A percentile compares a stretch with the other conserved stretches of the same genome.
These are phyloP conservation scores for Mantis religiosa DNA, from an alignment of 2,888 invertebrate species.

Conservation along the genomic window DNA sequence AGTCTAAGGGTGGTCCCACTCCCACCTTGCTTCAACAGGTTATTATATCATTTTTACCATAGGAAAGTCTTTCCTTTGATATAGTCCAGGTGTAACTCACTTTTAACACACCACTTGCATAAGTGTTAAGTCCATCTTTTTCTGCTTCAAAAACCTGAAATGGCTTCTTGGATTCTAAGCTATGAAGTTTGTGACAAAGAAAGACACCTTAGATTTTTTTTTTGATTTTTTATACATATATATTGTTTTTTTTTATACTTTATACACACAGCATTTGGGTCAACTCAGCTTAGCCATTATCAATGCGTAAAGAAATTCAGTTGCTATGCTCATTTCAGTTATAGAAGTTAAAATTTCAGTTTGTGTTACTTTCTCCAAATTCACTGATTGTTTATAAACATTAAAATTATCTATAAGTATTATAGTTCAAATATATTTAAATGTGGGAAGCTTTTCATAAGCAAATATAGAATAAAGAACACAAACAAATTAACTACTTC, in stretches of 20 bases:
- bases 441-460: not conserved
- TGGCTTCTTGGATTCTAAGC: conserved; percentile 2
- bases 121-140: conserved; percentile 23
- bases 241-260: not conserved
- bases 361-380: not conserved
- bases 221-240: not conserved
- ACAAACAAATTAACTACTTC: not conserved
- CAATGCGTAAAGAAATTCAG: not conserved
- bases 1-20: conserved; percentile 29
- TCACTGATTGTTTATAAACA: not conserved
- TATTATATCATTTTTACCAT: not conserved
- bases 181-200: conserved; percentile 4
- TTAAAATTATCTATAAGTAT: not conserved
- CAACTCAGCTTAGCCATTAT: not conserved
- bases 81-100: conserved; percentile 11
- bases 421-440: not conserved
- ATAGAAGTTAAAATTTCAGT: not conserved
- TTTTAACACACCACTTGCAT: conserved; percentile 20
- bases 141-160: conserved; percentile 1
- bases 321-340: not conserved
- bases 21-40: conserved; percentile 22
- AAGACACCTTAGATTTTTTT: not conserved
- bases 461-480: not conserved
- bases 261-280: conserved; percentile 13
- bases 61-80: conserved; percentile 18